Percentiles rank a stretch among this genome's conserved stretches.
These are phyloP conservation scores for Monochamus alternatus DNA, from an alignment of 2,888 invertebrate genomes.

Conservation along the genomic window DNA sequence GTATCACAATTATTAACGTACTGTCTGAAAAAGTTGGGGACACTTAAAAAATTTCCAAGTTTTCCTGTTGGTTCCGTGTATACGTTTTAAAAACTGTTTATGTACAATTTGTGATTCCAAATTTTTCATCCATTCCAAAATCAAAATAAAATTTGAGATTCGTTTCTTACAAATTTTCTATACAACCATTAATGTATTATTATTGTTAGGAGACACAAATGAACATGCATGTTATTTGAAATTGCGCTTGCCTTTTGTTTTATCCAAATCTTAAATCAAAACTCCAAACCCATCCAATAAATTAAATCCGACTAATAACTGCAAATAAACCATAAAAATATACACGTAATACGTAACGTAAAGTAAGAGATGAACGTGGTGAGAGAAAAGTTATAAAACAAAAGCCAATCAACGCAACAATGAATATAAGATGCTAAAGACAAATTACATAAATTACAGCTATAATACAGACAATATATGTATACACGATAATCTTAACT, in stretches of 20 bases:
- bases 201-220: conserved; percentile 59
- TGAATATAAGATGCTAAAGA: conserved; percentile 55
- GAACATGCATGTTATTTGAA: conserved; percentile 60
- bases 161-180: conserved; percentile 59
- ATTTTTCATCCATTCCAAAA: conserved; percentile 43
- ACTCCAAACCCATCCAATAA: conserved; percentile 43
- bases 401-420: conserved; percentile 61
- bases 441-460: conserved; percentile 68
- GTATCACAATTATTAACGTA: conserved; percentile 69
- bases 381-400: conserved; percentile 58
- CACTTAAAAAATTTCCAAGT: conserved; percentile 38
- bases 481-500: conserved; percentile 63
- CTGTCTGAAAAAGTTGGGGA: conserved; percentile 50
- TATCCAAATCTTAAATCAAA: conserved; percentile 52
- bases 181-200: conserved; percentile 58
- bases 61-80: conserved; percentile 40
- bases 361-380: conserved; percentile 41
- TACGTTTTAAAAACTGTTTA: conserved; percentile 44
- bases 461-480: conserved; percentile 67
- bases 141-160: conserved; percentile 64
- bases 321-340: conserved; percentile 43
- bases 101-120: conserved; percentile 51
- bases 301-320: conserved; percentile 43
- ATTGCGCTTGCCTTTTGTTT: conserved; percentile 62
- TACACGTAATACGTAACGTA: conserved; percentile 47